A percentile compares a stretch with the other conserved stretches of the same genome.
These are phyloP conservation scores for Chaetura pelagica DNA, from an alignment of 2,113 vertebrate genomes.

Conservation along the genomic window DNA sequence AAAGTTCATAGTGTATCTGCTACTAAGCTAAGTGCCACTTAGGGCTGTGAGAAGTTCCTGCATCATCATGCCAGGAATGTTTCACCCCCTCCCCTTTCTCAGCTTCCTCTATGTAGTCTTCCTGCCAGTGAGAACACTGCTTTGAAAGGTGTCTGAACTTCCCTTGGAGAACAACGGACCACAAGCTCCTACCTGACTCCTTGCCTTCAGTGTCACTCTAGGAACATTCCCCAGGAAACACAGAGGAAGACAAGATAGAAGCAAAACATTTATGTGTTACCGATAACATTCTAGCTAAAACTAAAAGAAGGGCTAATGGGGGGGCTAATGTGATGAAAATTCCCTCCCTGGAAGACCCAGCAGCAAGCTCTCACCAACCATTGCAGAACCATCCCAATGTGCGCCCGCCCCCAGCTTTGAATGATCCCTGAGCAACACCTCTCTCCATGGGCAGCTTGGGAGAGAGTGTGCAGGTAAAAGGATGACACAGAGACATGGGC, in stretches of 20 bases:
- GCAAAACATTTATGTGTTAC: too few species aligned
- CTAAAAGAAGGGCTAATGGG: too few species aligned
- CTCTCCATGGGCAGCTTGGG: neutral
- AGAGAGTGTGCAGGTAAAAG: neutral
- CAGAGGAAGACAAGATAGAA: too few species aligned
- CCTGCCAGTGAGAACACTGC: neutral
- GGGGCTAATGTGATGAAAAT: too few species aligned
- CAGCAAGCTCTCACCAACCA: neutral
- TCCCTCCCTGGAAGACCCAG: too few species aligned
- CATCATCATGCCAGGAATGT: neutral
- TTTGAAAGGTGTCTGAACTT: neutral
- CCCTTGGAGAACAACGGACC: neutral
- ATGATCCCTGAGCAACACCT: too few species aligned
- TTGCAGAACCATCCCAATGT: too few species aligned
- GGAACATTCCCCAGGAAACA: neutral
- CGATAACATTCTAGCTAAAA: too few species aligned
- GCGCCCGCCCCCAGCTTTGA: neutral
- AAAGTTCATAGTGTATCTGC: neutral
- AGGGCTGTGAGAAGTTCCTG: neutral
- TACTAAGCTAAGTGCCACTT: neutral
- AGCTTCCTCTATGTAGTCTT: neutral
- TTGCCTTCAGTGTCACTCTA: neutral
- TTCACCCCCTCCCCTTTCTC: neutral
- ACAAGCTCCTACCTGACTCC: neutral
- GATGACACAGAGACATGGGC: rapidly evolving